Conservation (phyloP, 2,888 invertebrate species). For the Spicauda simplicius region DNA sequence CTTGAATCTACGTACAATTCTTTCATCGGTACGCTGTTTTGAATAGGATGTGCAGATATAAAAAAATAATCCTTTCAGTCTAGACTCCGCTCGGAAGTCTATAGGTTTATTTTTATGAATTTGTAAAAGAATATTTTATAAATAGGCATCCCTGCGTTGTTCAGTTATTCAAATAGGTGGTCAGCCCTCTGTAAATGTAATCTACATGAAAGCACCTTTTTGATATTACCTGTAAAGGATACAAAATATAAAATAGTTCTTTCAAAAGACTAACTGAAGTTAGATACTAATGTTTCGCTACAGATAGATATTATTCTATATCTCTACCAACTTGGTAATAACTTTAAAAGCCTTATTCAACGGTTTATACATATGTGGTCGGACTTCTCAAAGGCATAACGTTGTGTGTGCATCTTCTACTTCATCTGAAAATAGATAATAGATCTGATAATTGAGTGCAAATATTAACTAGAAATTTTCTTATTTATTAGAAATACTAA, state of each 20-base stretch:
- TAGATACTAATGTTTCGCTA: slow-evolving; percentile 12
- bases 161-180: slow-evolving; percentile 18
- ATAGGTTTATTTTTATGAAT: slow-evolving; percentile 9
- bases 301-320: not conserved
- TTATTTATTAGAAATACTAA: too few relatives aligned
- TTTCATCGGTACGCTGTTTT: not conserved
- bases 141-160: not conserved
- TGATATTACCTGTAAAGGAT: slow-evolving; percentile 11
- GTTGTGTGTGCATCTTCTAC: not conserved
- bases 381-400: not conserved
- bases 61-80: not conserved
- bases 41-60: not conserved
- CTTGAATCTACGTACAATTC: slow-evolving; percentile 2
- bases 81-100: not conserved
- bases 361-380: not conserved
- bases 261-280: slow-evolving; percentile 23
- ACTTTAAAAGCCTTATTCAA: slow-evolving; percentile 5
- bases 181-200: slow-evolving; percentile 20
- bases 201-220: slow-evolving; percentile 28
- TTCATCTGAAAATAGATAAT: too few relatives aligned
- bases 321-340: not conserved
- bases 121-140: slow-evolving; percentile 18
- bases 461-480: too few relatives aligned
- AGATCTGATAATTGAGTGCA: too few relatives aligned
- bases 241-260: slow-evolving; percentile 17